phyloP scores from a whole-genome alignment of 2,797 vertebrate genomes.

The Nannoperca obscura region DNA sequence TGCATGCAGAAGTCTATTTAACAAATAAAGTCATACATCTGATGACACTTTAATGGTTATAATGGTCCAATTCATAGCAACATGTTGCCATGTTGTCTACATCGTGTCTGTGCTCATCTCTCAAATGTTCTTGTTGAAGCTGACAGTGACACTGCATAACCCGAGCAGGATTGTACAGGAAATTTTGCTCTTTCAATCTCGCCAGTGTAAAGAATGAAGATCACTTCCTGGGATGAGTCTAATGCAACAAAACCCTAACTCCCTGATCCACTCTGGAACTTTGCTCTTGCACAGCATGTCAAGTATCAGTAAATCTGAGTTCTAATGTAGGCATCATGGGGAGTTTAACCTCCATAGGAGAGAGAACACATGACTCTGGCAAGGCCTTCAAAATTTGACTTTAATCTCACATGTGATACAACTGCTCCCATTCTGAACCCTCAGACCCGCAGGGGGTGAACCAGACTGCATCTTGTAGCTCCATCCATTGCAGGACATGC shows the following conservation, averaged over 20 bases:
- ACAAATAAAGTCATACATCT: neutral
- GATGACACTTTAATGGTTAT: neutral
- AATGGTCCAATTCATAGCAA: neutral
- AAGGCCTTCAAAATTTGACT: conserved; percentile 1
- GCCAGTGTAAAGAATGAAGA: conserved; percentile 9
- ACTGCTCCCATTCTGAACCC: conserved; percentile 14
- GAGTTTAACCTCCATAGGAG: conserved; percentile 5
- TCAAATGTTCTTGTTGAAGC: neutral
- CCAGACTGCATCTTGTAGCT: neutral
- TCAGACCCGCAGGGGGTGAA: neutral
- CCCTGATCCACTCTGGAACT: conserved; percentile 10
- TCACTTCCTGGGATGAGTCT: neutral
- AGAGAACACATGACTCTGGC: conserved; percentile 38
- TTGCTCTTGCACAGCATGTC: neutral
- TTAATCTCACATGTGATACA: conserved; percentile 30
- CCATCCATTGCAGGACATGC: conserved; percentile 3
- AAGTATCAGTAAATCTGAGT: neutral
- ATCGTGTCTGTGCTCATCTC: neutral
- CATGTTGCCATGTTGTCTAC: conserved; percentile 4
- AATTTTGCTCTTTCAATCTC: neutral
- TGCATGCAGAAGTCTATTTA: neutral
- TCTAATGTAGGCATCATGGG: conserved; percentile 5
- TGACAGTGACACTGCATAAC: neutral
- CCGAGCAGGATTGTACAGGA: neutral
- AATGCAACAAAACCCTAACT: conserved; percentile 13